Percentiles rank a stretch among this genome's conserved stretches.
phyloP scores from a whole-genome alignment of 2,888 invertebrate genomes.

The Cordilura impudica region DNA sequence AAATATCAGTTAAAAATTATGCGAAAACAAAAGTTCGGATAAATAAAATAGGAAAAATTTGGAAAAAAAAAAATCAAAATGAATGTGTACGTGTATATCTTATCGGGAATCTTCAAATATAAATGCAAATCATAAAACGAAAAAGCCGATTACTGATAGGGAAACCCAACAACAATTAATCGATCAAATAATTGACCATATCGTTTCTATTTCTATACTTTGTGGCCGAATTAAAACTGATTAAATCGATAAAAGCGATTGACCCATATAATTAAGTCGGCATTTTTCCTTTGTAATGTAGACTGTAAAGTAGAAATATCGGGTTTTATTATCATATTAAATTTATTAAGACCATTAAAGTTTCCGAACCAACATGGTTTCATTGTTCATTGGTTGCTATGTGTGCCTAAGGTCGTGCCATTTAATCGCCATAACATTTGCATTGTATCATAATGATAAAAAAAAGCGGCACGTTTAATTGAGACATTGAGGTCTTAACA shows the following conservation, averaged over 20 bases:
- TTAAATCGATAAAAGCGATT: background rate
- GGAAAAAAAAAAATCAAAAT: too few relatives aligned
- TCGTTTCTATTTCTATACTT: background rate
- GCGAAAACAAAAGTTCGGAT: too few relatives aligned
- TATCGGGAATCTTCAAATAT: too few relatives aligned
- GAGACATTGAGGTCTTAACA: constrained; percentile 78
- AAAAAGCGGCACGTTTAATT: constrained; percentile 82
- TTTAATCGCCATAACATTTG: background rate
- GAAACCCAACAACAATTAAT: too few relatives aligned
- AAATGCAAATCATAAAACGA: too few relatives aligned
- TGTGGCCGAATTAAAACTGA: background rate
- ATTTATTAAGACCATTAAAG: background rate
- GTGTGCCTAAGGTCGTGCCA: background rate
- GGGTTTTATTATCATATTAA: constrained; percentile 8
- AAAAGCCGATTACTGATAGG: too few relatives aligned
- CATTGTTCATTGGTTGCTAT: background rate
- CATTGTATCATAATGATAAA: constrained; percentile 80
- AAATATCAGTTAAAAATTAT: too few relatives aligned
- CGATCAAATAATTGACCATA: background rate
- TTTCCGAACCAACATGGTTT: background rate
- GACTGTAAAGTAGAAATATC: constrained; percentile 12
- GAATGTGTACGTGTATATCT: too few relatives aligned
- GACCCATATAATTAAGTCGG: background rate
- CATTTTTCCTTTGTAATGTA: background rate
- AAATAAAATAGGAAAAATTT: too few relatives aligned